Percentiles rank a stretch among this genome's conserved stretches.
phyloP scores from a whole-genome alignment of 1,140 invertebrate genomes.

The Pseudomyrmex sp. region DNA sequence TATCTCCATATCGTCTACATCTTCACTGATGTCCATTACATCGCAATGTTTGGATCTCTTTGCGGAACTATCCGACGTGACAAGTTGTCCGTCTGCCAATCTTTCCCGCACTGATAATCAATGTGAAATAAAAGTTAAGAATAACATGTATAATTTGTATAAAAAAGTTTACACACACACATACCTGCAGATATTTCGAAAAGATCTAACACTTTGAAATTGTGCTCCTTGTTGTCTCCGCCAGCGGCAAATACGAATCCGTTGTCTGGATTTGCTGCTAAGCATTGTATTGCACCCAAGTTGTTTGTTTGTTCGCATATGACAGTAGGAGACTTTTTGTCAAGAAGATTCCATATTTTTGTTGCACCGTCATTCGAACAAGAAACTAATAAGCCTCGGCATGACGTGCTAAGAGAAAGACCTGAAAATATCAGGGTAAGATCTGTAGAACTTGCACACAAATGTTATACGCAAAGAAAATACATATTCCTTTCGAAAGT shows the following conservation, averaged over 20 bases:
- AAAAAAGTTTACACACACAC: slow-evolving; percentile 56
- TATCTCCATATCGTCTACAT: slow-evolving; percentile 67
- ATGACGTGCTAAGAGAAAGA: slow-evolving; percentile 88
- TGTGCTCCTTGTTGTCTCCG: slow-evolving; percentile 93
- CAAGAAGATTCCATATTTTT: slow-evolving; percentile 92
- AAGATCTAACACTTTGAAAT: slow-evolving; percentile 92
- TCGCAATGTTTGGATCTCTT: slow-evolving; percentile 54
- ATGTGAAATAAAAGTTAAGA: slow-evolving; percentile 43
- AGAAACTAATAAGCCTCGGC: slow-evolving; percentile 90
- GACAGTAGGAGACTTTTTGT: slow-evolving; percentile 77
- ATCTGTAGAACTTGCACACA: slow-evolving; percentile 13
- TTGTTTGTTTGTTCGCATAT: slow-evolving; percentile 88
- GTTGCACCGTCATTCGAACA: slow-evolving; percentile 90
- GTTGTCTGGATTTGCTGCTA: slow-evolving; percentile 91
- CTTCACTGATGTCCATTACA: slow-evolving; percentile 75
- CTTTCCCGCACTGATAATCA: slow-evolving; percentile 65
- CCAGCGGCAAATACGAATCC: slow-evolving; percentile 92
- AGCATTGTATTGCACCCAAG: slow-evolving; percentile 91
- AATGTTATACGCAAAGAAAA: not conserved
- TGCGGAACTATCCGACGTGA: not conserved
- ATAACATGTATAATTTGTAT: not conserved
- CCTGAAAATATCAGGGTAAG: slow-evolving; percentile 83
- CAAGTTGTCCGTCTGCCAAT: slow-evolving; percentile 63
- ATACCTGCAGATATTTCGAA: slow-evolving; percentile 88
- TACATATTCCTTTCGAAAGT: slow-evolving; percentile 61